Evolutionary conservation across 2,113 vertebrate species (phyloP), one percentile per base, ranked within the genome.

Genomic region (Petaurus breviceps): DNA sequence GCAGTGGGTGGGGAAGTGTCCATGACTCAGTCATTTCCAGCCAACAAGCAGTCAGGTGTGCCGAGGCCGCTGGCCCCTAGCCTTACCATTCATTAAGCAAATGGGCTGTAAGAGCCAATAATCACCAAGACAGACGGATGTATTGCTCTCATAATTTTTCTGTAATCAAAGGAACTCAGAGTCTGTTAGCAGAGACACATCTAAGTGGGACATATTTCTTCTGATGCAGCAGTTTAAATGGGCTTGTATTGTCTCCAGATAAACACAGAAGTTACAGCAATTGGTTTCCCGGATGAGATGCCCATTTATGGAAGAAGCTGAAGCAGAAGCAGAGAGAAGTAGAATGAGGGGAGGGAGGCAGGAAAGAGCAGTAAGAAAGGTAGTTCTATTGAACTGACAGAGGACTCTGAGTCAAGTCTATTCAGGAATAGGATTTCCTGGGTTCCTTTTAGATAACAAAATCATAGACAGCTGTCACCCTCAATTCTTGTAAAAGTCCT

Each of bases 181-280:
- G 24, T 55, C 0, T 93, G 92, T 96, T 96, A 51, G 96, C 96
- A 96, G 95, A 94, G 95, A 95, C 96, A 84, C 37, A 96, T 93
- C 93, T 97, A 97, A 97, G 94, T 96, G 95, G 97, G 96, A 93
- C 95, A 47, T 94, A 92, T 96, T 98, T 97, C 96, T 98, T 96
- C 95, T 97, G 94, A 95, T 96, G 94, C 16, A 31, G 96, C 96
- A 97, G 61, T 97, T 98, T 96, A 91, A 96, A 96, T 95, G 0
- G 52, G 91, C 94, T 96, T 90, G 84, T 91, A 97, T 96, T 97
- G 97, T 97, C 95, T 96, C 96, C 94, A 96, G 94, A 97, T 96
- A 97, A 97, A 97, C 94, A 89, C 55, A 52, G 95, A 90, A 96
- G 94, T 94, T 92, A 94, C 91, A 95, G 95, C 94, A 96, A 93